phyloP scores from a whole-genome alignment of 2,888 invertebrate genomes.

The Anaspis maculata region DNA sequence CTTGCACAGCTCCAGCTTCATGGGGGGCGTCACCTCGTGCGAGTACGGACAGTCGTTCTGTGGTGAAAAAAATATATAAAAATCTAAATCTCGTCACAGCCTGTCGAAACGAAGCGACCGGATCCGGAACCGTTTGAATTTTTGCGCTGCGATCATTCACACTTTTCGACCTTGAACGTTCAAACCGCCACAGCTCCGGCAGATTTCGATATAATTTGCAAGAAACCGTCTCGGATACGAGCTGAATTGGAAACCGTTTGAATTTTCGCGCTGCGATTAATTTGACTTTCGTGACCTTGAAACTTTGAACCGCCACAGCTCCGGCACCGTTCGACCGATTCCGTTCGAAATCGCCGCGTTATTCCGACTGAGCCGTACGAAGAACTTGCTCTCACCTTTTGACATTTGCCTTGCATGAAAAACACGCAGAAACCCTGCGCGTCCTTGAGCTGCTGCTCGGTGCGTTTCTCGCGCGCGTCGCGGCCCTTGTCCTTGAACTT shows the following conservation, averaged over 20 bases:
- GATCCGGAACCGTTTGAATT: no score
- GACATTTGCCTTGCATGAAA: slow-evolving; percentile 84
- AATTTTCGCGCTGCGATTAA: no score
- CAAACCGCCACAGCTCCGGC: not conserved
- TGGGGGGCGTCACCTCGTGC: slow-evolving; percentile 72
- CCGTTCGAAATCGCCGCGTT: no score
- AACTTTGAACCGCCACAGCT: no score
- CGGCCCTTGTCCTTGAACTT: slow-evolving; percentile 29
- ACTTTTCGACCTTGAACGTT: not conserved
- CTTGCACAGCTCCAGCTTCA: slow-evolving; percentile 91
- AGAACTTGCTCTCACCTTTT: slow-evolving; percentile 44
- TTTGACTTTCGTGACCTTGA: not conserved
- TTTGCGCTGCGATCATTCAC: no score
- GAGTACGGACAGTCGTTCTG: slow-evolving; percentile 80
- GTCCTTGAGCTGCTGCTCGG: slow-evolving; percentile 49
- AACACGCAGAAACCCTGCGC: slow-evolving; percentile 71
- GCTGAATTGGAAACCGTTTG: no score
- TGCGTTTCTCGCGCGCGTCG: slow-evolving; percentile 24
- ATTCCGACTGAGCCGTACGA: no score
- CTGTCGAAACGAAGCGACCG: no score
- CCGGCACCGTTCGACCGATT: no score
- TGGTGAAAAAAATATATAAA: slow-evolving; percentile 25
- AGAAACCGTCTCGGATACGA: no score
- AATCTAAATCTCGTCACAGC: slow-evolving; percentile 1
- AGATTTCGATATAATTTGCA: no score